Base-by-base conservation (phyloP, 2,113 vertebrate species). In the Petroica traversi region DNA sequence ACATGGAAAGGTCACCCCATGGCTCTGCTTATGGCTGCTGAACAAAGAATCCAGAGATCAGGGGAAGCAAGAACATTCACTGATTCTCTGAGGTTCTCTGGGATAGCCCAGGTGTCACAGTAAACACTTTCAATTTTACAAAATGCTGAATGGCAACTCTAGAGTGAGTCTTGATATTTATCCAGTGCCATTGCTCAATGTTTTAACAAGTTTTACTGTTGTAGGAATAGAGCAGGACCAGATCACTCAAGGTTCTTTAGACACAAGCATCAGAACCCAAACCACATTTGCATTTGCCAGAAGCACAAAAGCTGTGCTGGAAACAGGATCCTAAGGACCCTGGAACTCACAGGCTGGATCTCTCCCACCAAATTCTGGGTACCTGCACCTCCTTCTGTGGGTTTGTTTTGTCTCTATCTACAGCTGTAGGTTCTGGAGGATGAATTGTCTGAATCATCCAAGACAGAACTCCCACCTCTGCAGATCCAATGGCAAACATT, bases 221-320 rank as follows among this genome's bases (percentile, higher is more conserved):
- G 38, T 2, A 77, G 67, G 66, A 91, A 51, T 19, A 48, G 49
- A 76, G 11, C 31, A 61, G 91, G 54, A 43, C n/a, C 24, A 54
- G 36, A 52, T 51, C 67, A 83, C 69, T 61, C 25, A 14, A n/a
- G 22, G 14, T 15, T 52, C 40, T n/a, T 46, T 5, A 14, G 23
- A 38, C 46, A 62, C 5, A 80, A 76, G 33, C 38, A 85, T 26
- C 25, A 88, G 49, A 69, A 54, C 26, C 55, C 72, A 11, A 76
- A 55, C 3, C 36, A 54, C 0, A 0, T 48, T 31, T 55, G 19
- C 8, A n/a, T 38, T 49, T 62, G 23, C 36, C 45, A 2, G 3
- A 62, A 73, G 62, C 26, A 55, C 55, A 76, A 80, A 75, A 84
- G 45, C 54, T 16, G 52, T 59, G 23, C 2, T 62, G 64, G 87